These are phyloP conservation scores for Chloropsis hardwickii DNA, from an alignment of 2,113 vertebrate species.

Conservation along the genomic window DNA sequence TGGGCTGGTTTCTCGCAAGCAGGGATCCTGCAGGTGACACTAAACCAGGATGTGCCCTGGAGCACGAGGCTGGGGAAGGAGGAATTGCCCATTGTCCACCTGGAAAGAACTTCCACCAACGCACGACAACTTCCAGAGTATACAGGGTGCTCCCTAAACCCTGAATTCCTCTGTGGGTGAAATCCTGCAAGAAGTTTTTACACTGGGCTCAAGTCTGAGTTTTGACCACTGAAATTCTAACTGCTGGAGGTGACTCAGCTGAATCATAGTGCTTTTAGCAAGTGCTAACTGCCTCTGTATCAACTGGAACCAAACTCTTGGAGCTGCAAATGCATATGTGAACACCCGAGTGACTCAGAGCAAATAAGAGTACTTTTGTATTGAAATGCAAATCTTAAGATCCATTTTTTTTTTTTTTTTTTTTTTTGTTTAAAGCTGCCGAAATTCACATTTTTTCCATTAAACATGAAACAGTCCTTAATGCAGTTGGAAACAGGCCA, in stretches of 20 bases:
- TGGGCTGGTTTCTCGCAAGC: too few species aligned
- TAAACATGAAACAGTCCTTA: neutral
- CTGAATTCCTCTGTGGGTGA: neutral
- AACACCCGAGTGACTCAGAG: neutral
- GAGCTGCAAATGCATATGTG: neutral
- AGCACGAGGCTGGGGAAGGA: neutral
- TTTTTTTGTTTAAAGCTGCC: neutral
- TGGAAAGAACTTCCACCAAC: neutral
- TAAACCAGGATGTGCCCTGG: neutral
- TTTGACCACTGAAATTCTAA: neutral
- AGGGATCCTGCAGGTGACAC: neutral
- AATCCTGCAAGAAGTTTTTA: neutral
- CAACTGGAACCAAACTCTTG: neutral
- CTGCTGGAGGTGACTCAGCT: neutral
- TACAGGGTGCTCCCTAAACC: neutral
- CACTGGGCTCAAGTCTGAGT: neutral
- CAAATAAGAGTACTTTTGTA: neutral
- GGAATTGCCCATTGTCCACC: accelerated
- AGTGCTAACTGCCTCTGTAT: neutral
- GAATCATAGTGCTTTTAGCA: neutral
- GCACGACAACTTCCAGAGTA: accelerated
- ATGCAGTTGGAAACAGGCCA: neutral
- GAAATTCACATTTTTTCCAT: neutral
- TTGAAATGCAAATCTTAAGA: neutral
- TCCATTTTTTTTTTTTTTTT: neutral